Evolutionary conservation across 2,888 invertebrate genomes (phyloP).

Genomic region (Diachrysia chrysitis): DNA sequence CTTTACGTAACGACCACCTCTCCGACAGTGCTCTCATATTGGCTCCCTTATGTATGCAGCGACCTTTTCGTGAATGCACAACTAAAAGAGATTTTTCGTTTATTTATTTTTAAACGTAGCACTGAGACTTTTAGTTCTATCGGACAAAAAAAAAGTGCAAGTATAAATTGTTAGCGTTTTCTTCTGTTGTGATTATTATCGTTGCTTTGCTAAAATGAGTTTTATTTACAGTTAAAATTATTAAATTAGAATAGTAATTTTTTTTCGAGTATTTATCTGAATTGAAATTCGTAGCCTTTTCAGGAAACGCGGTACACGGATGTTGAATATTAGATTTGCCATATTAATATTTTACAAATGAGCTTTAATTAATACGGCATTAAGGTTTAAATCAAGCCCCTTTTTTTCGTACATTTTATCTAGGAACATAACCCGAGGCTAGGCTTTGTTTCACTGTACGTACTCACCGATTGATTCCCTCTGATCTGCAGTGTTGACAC

Average conservation of each 20-base stretch:
- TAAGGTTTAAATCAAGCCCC: not conserved
- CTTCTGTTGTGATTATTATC: too few species aligned
- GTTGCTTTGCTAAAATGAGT: too few species aligned
- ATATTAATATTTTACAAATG: not conserved
- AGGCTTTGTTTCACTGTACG: constrained; percentile 41
- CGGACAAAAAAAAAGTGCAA: not conserved
- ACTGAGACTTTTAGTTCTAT: constrained; percentile 22
- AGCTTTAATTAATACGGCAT: not conserved
- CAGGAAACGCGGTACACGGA: too few species aligned
- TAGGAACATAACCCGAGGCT: constrained; percentile 44
- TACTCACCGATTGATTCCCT: constrained; percentile 36
- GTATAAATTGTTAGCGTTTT: too few species aligned
- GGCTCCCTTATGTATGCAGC: constrained; percentile 53
- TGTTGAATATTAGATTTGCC: too few species aligned
- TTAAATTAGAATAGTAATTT: too few species aligned
- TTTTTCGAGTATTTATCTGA: too few species aligned
- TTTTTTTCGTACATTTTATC: constrained; percentile 9
- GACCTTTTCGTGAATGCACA: constrained; percentile 53
- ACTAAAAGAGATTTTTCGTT: constrained; percentile 41
- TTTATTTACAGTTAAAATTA: too few species aligned
- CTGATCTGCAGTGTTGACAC: constrained; percentile 52
- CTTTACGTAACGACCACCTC: constrained; percentile 51
- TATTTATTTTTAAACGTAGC: constrained; percentile 17
- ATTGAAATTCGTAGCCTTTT: too few species aligned
- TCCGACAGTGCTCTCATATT: constrained; percentile 46